Percentiles rank a stretch among this genome's conserved stretches.
Conservation (phyloP, 1,140 invertebrate genomes). For the Heterodera carotae region DNA sequence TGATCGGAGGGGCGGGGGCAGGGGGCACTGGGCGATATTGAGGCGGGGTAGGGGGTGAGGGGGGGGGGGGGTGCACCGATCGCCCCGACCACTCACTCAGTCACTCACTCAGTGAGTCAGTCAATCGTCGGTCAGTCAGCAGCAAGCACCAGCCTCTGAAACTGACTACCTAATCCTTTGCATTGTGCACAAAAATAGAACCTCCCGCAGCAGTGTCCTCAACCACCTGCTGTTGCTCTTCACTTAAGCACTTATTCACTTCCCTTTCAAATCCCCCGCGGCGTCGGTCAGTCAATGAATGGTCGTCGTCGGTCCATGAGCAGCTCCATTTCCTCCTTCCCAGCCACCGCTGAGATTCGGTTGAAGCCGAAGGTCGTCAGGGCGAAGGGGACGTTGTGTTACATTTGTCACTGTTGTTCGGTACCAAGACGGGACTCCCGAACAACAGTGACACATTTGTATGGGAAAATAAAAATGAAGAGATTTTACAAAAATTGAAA, state of each 20-base stretch:
- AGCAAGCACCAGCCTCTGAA: background rate
- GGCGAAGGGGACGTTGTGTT: no score
- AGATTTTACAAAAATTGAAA: no score
- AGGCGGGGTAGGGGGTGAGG: no score
- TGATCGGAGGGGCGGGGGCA: no score
- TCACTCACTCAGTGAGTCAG: no score
- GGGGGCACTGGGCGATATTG: no score
- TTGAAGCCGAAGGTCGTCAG: background rate
- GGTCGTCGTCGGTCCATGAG: background rate
- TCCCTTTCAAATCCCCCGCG: no score
- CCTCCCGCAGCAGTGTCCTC: background rate
- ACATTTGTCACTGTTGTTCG: no score
- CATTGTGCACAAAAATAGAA: slow-evolving; percentile 1
- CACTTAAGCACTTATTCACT: background rate
- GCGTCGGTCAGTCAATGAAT: background rate
- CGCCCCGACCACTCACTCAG: background rate
- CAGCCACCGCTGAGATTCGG: background rate
- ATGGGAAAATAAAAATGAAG: no score
- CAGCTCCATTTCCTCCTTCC: background rate
- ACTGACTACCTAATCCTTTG: background rate
- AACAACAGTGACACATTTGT: no score
- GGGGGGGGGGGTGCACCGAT: background rate
- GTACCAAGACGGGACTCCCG: no score
- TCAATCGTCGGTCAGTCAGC: no score
- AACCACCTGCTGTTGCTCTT: background rate